Percentiles rank a stretch among this genome's conserved stretches.
Conservation (phyloP, 2,888 invertebrate genomes). For the Rhagonycha fulva region DNA sequence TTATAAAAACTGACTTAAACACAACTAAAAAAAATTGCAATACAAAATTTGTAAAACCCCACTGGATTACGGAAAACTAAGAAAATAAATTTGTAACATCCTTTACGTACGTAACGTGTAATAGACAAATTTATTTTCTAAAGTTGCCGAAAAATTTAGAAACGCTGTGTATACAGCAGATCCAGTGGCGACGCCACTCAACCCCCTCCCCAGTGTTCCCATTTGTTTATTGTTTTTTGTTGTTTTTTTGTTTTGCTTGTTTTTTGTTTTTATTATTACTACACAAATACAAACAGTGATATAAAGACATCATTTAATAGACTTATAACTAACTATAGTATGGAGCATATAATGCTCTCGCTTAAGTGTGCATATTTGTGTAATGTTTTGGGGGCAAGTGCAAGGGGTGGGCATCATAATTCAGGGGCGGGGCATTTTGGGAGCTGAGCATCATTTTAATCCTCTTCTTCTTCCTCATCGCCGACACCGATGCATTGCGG, state of each 20-base stretch:
- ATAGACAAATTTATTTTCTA: neutral
- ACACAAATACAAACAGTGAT: conserved; percentile 58
- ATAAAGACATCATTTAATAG: conserved; percentile 58
- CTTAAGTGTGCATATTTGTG: conserved; percentile 6
- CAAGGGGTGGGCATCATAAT: conserved; percentile 7
- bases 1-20: neutral
- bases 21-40: neutral
- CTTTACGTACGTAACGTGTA: neutral
- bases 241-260: conserved; percentile 52
- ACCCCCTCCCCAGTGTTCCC: neutral
- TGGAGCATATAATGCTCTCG: conserved; percentile 10
- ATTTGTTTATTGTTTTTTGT: conserved; percentile 41
- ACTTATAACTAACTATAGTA: conserved; percentile 32
- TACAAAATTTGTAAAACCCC: neutral
- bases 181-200: neutral
- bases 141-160: neutral
- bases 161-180: neutral
- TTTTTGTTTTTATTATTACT: conserved; percentile 49
- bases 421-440: conserved; percentile 50
- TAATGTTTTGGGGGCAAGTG: neutral
- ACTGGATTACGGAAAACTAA: neutral
- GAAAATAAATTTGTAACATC: neutral
- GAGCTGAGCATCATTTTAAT: conserved; percentile 37
- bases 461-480: conserved; percentile 72
- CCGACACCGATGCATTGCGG: conserved; percentile 91